phyloP scores from a whole-genome alignment of 2,797 vertebrate species.

The Delichon dasypus region DNA sequence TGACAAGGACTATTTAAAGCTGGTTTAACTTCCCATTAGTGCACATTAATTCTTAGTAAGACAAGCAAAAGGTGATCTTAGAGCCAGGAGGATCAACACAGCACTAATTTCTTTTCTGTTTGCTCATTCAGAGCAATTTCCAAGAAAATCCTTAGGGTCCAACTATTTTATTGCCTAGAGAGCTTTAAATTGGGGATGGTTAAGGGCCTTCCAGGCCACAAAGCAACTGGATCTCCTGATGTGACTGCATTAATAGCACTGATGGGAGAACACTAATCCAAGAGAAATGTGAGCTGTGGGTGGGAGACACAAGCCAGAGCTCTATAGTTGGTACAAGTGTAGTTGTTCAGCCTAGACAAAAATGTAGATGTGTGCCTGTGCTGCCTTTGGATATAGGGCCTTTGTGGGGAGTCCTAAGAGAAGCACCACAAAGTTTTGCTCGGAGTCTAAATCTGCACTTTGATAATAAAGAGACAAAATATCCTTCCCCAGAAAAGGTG shows the following conservation, averaged over 20 bases:
- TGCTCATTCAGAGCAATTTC: conserved; percentile 11
- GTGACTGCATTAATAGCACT: neutral
- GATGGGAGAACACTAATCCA: neutral
- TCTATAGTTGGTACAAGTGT: neutral
- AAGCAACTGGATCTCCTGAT: neutral
- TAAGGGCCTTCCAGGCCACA: neutral
- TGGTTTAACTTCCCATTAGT: neutral
- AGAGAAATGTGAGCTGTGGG: neutral
- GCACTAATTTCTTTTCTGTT: conserved; percentile 6
- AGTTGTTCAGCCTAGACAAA: neutral
- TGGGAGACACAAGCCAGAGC: neutral
- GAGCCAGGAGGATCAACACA: neutral
- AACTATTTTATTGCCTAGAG: neutral
- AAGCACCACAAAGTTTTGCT: neutral
- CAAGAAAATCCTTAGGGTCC: neutral
- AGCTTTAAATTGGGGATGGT: neutral
- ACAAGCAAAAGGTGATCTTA: neutral
- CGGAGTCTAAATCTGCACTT: neutral
- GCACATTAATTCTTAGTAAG: neutral
- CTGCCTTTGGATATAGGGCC: neutral
- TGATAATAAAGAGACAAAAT: neutral
- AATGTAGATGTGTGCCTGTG: neutral
- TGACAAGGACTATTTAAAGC: neutral
- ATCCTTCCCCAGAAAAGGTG: neutral
- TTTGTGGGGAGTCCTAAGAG: neutral